Evolutionary conservation across 2,888 invertebrate genomes (phyloP).

Genomic region (Halocaridina rubra): DNA sequence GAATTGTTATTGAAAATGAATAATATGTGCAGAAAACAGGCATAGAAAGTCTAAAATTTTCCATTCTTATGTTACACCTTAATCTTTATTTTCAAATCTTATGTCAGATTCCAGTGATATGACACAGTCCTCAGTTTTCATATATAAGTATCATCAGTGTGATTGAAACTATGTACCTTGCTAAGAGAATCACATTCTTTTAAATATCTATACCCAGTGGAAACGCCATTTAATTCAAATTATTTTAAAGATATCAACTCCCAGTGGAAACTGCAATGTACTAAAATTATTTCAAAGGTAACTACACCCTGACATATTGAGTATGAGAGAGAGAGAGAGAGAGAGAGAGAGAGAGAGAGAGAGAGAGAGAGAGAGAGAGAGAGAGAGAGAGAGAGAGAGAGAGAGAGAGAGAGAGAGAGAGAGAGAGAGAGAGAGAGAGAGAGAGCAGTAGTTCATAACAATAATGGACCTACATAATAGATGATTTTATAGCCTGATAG

Average conservation of each 20-base stretch:
- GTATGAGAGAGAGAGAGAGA: not conserved
- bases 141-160: not conserved
- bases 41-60: not conserved
- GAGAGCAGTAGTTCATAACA: no score
- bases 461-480: no score
- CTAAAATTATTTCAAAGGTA: not conserved
- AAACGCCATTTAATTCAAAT: not conserved
- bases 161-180: conserved; percentile 19
- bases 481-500: no score
- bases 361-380: not conserved
- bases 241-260: not conserved
- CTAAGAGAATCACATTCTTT: conserved; percentile 41
- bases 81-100: not conserved
- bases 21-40: not conserved
- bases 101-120: not conserved
- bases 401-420: not conserved
- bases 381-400: no score
- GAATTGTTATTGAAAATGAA: not conserved
- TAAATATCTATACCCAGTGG: not conserved
- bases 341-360: not conserved
- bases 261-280: not conserved
- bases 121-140: no score
- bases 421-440: not conserved
- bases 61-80: not conserved
- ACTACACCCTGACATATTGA: not conserved